Percentiles rank a stretch among this genome's conserved stretches.
Evolutionary conservation across 1,140 invertebrate genomes (phyloP).

Genomic region (Chrysopa pallens): DNA sequence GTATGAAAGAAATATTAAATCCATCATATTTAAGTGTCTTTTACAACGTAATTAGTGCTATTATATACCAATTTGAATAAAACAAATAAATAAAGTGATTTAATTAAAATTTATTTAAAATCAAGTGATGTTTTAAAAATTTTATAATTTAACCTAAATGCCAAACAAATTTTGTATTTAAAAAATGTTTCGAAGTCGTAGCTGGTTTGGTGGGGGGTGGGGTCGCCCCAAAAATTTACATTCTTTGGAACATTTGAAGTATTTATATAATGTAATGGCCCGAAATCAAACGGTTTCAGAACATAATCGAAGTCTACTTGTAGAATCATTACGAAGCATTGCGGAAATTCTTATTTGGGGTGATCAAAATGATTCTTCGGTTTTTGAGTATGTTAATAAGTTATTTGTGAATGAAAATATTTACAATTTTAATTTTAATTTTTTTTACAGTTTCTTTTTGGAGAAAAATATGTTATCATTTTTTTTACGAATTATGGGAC

Average conservation of each 20-base stretch:
- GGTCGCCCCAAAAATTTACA: constrained; percentile 91
- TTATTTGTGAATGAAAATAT: neutral
- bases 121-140: no score
- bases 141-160: neutral
- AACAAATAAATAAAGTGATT: no score
- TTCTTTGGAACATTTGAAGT: constrained; percentile 91
- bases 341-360: constrained; percentile 99
- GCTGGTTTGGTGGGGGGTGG: constrained; percentile 72
- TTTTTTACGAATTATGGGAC: constrained; percentile 92
- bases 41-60: no score
- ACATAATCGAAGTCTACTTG: constrained; percentile 82
- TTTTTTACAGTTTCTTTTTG: constrained; percentile 77
- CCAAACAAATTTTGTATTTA: neutral
- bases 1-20: no score
- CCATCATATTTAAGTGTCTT: no score
- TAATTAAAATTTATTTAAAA: no score
- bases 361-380: constrained; percentile 97
- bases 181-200: constrained; percentile 66
- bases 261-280: constrained; percentile 85
- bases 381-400: constrained; percentile 81
- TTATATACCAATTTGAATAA: no score
- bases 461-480: constrained; percentile 99
- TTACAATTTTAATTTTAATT: constrained; percentile 3
- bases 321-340: constrained; percentile 91
- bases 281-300: constrained; percentile 96